Base-by-base conservation (phyloP, 2,797 vertebrate genomes). In the Leucoraja ocellata region DNA sequence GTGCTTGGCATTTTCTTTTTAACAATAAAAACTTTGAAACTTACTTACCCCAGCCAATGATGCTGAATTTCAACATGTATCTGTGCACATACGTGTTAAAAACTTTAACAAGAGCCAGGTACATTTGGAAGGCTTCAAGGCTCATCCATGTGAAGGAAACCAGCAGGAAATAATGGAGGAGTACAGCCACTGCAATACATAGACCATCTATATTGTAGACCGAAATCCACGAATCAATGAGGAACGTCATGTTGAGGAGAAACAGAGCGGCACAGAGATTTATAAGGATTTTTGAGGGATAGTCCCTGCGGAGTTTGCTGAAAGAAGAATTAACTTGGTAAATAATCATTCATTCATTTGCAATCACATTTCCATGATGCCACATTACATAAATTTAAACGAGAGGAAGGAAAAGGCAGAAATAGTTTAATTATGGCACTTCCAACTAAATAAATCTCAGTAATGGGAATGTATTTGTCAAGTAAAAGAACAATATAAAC, bases 81-180 rank as follows among this genome's bases (percentile, higher is more conserved):
- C 97, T 97, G 95, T 97, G 96, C 83, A 99, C 96, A 68, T 98
- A 99, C 11, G 97, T 98, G n/a, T 98, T 98, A 95, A 99, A 99
- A 93, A 99, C 99, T 94, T 96, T 97, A 92, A 99, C 97, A 7
- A 99, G 97, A 76, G 98, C 98, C 94, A 99, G 96, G 95, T 99
- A 99, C 98, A 99, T 99, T 95, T 99, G 98, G 95, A 99, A 96
- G 88, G 98, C 98, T 96, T 99, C 99, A 71, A 99, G 97, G 71
- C 98, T 98, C 96, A 99, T 98, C 99, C 99, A 99, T 4, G 98
- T 99, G 95, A 99, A 99, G 1, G 98, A 98, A 23, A 97, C 97
- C 95, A 99, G 95, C 94, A 99, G 96, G 94, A 99, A 99, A 96
- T 99, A 99, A 95, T 99, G 99, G 95, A 99, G 96, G 95, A 98